A percentile compares a stretch with the other conserved stretches of the same genome.
phyloP scores from a whole-genome alignment of 2,888 invertebrate species.

The Cephus runcator region DNA sequence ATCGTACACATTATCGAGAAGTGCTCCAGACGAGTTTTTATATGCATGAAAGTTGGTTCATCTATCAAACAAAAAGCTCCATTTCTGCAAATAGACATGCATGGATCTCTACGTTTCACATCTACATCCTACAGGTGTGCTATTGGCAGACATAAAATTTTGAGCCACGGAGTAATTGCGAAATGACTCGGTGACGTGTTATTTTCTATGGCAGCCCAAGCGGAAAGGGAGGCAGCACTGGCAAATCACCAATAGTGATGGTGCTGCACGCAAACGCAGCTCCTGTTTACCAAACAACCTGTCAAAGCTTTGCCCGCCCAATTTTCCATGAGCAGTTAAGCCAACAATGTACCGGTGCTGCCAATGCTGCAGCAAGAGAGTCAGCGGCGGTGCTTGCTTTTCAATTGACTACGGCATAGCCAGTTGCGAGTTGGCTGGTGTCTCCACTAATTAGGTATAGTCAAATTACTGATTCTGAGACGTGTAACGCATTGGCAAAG shows the following conservation, averaged over 20 bases:
- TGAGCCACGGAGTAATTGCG: neutral
- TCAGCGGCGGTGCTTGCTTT: neutral
- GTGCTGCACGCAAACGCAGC: slow-evolving; percentile 36
- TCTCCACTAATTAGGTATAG: neutral
- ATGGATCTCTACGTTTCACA: neutral
- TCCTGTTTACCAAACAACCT: slow-evolving; percentile 49
- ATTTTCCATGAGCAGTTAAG: slow-evolving; percentile 46
- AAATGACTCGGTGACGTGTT: slow-evolving; percentile 12
- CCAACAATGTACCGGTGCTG: slow-evolving; percentile 38
- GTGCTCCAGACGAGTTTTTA: neutral
- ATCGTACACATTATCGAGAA: neutral
- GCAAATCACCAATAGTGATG: slow-evolving; percentile 32
- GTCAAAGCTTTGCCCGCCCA: slow-evolving; percentile 49
- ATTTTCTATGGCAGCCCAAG: slow-evolving; percentile 29
- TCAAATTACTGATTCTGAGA: neutral
- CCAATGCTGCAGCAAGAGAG: neutral
- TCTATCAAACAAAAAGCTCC: neutral
- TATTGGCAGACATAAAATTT: neutral
- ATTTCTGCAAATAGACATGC: neutral
- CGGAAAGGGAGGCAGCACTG: slow-evolving; percentile 28
- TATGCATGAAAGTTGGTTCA: neutral
- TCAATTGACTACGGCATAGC: neutral
- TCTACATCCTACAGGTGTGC: neutral
- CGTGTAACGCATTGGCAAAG: neutral
- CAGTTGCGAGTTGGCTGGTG: neutral